Conservation (phyloP, 2,888 invertebrate species). For the Drosophila monieri region DNA sequence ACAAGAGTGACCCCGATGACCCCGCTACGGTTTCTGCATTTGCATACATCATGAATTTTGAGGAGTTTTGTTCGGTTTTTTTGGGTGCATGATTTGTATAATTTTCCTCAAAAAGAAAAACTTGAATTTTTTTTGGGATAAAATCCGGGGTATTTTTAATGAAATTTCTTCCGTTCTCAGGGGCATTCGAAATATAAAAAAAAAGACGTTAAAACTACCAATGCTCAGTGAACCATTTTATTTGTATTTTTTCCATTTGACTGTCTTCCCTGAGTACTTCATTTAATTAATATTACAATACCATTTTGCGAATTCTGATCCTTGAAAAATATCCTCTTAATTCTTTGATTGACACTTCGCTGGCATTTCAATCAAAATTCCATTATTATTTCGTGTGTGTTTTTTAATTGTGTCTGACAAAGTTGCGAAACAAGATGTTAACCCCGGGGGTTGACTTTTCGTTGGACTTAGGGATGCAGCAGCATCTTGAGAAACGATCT, state of each 20-base stretch:
- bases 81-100: slow-evolving; percentile 54
- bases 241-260: slow-evolving; percentile 43
- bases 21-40: slow-evolving; percentile 73
- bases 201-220: slow-evolving; percentile 19
- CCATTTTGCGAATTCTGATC: slow-evolving; percentile 38
- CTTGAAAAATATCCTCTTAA: slow-evolving; percentile 28
- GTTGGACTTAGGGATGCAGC: slow-evolving; percentile 34
- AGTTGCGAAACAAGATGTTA: slow-evolving; percentile 74
- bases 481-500: slow-evolving; percentile 50
- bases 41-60: slow-evolving; percentile 72
- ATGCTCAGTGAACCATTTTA: slow-evolving; percentile 68
- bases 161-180: slow-evolving; percentile 43
- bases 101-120: slow-evolving; percentile 53
- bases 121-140: slow-evolving; percentile 55
- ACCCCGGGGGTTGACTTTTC: slow-evolving; percentile 47
- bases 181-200: slow-evolving; percentile 21
- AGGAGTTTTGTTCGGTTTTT: slow-evolving; percentile 37
- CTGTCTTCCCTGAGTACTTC: slow-evolving; percentile 13
- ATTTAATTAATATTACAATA: slow-evolving; percentile 43
- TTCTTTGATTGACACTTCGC: slow-evolving; percentile 69
- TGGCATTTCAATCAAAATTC: slow-evolving; percentile 70
- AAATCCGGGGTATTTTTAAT: slow-evolving; percentile 55
- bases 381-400: slow-evolving; percentile 47
- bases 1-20: slow-evolving; percentile 79
- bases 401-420: slow-evolving; percentile 72